Evolutionary conservation across 2,888 invertebrate species (phyloP), one percentile per base, ranked within the genome.

Genomic region (Alitta virens): DNA sequence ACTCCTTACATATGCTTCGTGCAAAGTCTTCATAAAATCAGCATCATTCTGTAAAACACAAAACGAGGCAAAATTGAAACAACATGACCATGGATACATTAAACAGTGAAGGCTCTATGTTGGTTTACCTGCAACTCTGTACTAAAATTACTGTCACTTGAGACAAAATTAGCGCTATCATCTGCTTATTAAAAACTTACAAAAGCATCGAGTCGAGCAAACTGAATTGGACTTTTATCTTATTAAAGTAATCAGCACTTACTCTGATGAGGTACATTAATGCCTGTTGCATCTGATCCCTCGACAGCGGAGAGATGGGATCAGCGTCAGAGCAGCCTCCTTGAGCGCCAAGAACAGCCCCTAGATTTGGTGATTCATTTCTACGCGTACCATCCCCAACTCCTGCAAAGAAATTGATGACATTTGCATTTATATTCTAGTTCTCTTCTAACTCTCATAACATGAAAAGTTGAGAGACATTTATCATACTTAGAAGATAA

Each of bases 271-370:
- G 86, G 84, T 93, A 90, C 74, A 90, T 88, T 77, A 95, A 88
- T 27, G 94, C 93, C 84, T 94, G 93, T 40, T 91, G 88, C 65
- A 95, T 85, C 81, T 95, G 95, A 78, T 91, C 90, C 80, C 89
- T 89, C 51, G 92, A 94, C 56, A 95, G 85, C 18, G 92, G 91
- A 79, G 91, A 90, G 42, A 60, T 60, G 16, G 38, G 25, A 7
- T 23, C 49, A 2, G 25, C 60, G 9, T 51, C 60, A n/a, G 49
- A 26, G 18, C 27, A 33, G 12, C 33, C 1, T 88, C 85, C 49
- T 66, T 59, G 27, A 26, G 27, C 46, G 21, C 18, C 46, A n/a
- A 3, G 24, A 26, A 3, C 52, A 52, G 23, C 23, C 1, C 14
- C 16, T 18, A n/a, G 24, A 23, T 26, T 25, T 46, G 46, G 16